Evolutionary conservation across 2,888 invertebrate species (phyloP), one percentile per base, ranked within the genome.

Genomic region (Amblyjoppa proteus): DNA sequence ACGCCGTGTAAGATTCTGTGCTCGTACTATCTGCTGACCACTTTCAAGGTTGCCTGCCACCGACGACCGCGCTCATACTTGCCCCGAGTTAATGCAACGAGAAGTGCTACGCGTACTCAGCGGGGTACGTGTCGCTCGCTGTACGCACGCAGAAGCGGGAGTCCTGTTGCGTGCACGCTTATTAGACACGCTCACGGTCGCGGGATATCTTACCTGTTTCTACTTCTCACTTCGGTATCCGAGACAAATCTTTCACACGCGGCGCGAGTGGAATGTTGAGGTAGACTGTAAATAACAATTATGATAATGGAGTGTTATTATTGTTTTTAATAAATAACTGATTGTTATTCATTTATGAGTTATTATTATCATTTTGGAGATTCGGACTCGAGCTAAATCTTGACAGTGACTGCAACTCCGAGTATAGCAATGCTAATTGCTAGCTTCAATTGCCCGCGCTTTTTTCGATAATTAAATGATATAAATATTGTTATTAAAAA

Each of bases 1-100:
- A 75, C 16, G 80, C 68, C 80, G 80, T 75, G 73, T 49, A 28
- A 41, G 66, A 56, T 85, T 83, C 71, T 79, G 49, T 66, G 16
- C 28, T 76, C 56, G 56, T 79, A 53, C 71, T 61, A 71, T 41
- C 58, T 49, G 56, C 75, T 76, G 85, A 83, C 76, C 82, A 85
- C 76, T 85, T 80, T 85, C 82, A 85, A 85, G 85, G 82, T 77
- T 80, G 81, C 68, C 64, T 31, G 77, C 51, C 56, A 53, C 81
- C 75, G 68, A 20, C 61, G 20, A n/a, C 11, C 56, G 77, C 31
- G 64, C 75, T 79, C 73, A 78, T 7, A 64, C 31, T 31, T 64
- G 31, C 34, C 64, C 31, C 64, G 81, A 79, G 81, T 86, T 87
- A 86, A 86, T 87, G 77, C 85, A 86, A 84, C 84, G 87, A 85